Conservation (phyloP, 2,888 invertebrate genomes). For the Monochamus alternatus region DNA sequence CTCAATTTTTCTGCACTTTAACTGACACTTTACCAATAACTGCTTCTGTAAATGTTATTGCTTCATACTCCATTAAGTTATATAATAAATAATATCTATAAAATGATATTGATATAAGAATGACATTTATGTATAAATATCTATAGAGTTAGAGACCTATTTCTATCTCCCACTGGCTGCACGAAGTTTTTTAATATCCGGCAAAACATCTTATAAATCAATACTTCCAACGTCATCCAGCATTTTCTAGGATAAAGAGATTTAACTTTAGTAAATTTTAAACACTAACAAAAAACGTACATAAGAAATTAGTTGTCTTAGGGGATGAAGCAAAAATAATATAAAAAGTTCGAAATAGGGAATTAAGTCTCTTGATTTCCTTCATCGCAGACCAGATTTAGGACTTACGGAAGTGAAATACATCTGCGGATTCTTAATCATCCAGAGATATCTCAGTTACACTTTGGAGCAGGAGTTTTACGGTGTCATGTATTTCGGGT, state of each 20-base stretch:
- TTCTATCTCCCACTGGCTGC: conserved; percentile 22
- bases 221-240: conserved; percentile 19
- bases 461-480: not conserved
- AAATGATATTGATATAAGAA: not conserved
- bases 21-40: too few species aligned
- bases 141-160: conserved; percentile 10
- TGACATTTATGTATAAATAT: not conserved
- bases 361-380: conserved; percentile 10
- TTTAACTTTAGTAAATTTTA: conserved; percentile 18
- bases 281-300: not conserved
- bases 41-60: too few species aligned
- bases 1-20: too few species aligned
- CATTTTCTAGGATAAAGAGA: conserved; percentile 8
- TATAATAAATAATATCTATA: too few species aligned
- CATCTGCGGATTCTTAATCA: conserved; percentile 12
- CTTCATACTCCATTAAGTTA: too few species aligned
- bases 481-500: not conserved
- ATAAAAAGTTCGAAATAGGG: conserved; percentile 17
- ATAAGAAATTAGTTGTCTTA: conserved; percentile 11
- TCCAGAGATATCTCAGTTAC: conserved; percentile 4
- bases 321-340: conserved; percentile 11
- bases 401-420: conserved; percentile 9
- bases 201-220: conserved; percentile 30
- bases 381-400: conserved; percentile 6
- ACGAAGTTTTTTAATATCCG: conserved; percentile 37